These are phyloP conservation scores for Neoaliturus tenellus DNA, from an alignment of 2,888 invertebrate species.

Conservation along the genomic window DNA sequence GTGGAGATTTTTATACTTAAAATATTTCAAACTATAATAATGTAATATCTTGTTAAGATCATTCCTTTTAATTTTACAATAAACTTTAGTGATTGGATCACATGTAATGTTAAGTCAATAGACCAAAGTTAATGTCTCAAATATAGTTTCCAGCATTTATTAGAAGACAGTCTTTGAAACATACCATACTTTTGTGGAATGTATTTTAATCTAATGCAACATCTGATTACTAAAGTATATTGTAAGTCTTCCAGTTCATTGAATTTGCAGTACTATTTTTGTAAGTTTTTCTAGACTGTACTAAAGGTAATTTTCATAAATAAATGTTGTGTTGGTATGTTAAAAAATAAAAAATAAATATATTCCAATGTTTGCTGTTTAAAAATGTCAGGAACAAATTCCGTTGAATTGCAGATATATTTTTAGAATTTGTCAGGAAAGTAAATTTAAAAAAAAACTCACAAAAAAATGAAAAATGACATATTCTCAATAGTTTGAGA, in stretches of 20 bases:
- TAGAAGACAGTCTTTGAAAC: too few relatives aligned
- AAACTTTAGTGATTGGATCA: neutral
- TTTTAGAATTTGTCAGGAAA: too few relatives aligned
- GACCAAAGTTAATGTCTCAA: neutral
- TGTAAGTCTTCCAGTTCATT: neutral
- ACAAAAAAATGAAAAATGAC: too few relatives aligned
- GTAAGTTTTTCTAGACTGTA: neutral
- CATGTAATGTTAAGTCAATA: neutral
- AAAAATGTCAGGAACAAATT: neutral
- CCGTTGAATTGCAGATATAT: neutral
- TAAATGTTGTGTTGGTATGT: neutral
- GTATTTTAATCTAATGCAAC: too few relatives aligned
- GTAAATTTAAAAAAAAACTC: too few relatives aligned
- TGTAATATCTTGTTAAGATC: neutral
- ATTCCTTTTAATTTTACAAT: constrained; percentile 8
- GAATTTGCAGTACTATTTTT: neutral
- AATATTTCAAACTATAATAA: neutral
- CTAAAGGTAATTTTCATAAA: neutral
- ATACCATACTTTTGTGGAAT: too few relatives aligned
- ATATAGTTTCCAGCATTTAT: too few relatives aligned
- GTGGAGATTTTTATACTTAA: constrained; percentile 1
- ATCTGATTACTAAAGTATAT: constrained; percentile 7
- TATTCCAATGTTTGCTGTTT: too few relatives aligned
- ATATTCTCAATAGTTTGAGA: too few relatives aligned
- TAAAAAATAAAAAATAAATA: too few relatives aligned